Evolutionary conservation across 2,113 vertebrate genomes (phyloP), one percentile per base, ranked within the genome.

Genomic region (Pseudonaja textilis): DNA sequence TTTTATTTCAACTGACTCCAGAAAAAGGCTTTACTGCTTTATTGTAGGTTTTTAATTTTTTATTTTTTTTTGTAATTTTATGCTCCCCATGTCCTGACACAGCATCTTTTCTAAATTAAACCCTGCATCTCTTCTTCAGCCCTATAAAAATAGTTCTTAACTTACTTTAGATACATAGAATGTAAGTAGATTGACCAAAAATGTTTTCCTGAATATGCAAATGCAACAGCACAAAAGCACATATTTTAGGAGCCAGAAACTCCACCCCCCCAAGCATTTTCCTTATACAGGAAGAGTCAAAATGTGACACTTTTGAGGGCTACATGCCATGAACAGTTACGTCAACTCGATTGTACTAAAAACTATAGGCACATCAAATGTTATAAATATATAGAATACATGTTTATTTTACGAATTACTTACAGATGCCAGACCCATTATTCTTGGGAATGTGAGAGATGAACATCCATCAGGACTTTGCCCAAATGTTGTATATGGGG

Each of bases 381-480:
- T 93, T 87, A 91, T 91, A 87, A 90, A 90, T 64, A 89, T 91
- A 74, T 50, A 91, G 45, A 64, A 10, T 90, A 87, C 94, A 74
- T 90, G 89, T 92, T 93, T 95, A 64, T 93, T 92, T 95, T 94
- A 93, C 92, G 96, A 96, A 93, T 95, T 97, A 99, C 99, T 99
- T 95, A 99, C 99, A 96, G 99, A 99, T 85, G 99, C 98, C 74
- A 98, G 97, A 91, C 99, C 99, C 99, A 99, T 99, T 96, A 99
- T 98, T 97, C 98, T 96, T 93, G 99, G 99, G 95, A 99, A 99
- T 92, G 98, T 99, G 94, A 99, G 97, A 39, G 99, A 99, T 8
- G 99, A 98, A 96, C 99, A 99, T 95, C 98, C 98, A 88, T 99
- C 99, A 2, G 99, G 99, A 74, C 99, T 99, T 97, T 99, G 99